These are phyloP conservation scores for Liodrosophila aerea DNA, from an alignment of 2,888 invertebrate genomes.

Conservation along the genomic window DNA sequence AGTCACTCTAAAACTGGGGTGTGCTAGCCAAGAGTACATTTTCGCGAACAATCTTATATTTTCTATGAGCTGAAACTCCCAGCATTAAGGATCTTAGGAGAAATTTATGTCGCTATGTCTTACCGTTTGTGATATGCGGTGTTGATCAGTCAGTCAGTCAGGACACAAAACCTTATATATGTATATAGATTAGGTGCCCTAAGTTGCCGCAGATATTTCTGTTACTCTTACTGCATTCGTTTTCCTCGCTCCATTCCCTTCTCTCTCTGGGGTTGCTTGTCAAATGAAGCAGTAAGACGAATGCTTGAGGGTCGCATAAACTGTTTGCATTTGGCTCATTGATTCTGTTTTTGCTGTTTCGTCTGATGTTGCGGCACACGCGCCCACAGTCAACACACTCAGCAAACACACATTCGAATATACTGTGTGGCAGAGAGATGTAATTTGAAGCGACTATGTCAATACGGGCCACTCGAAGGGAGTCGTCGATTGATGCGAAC, in stretches of 20 bases:
- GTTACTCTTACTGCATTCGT: neutral
- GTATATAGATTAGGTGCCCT: too few species aligned
- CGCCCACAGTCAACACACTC: conserved; percentile 66
- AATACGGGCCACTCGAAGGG: conserved; percentile 31
- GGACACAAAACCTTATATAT: too few species aligned
- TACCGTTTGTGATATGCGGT: too few species aligned
- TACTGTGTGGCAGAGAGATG: neutral
- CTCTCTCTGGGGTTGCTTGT: conserved; percentile 29
- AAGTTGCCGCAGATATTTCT: conserved; percentile 6
- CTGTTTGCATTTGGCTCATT: conserved; percentile 69
- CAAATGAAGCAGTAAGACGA: conserved; percentile 27
- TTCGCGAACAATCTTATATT: too few species aligned
- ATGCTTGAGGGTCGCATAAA: conserved; percentile 69
- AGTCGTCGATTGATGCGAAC: conserved; percentile 21
- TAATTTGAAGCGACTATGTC: conserved; percentile 32
- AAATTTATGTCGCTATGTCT: too few species aligned
- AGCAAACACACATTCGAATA: conserved; percentile 14
- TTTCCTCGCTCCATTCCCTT: neutral
- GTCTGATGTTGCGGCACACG: conserved; percentile 49
- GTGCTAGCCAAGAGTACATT: too few species aligned
- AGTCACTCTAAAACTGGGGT: too few species aligned
- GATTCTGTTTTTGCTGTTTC: conserved; percentile 53
- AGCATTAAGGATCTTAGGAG: too few species aligned
- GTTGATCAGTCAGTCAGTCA: too few species aligned
- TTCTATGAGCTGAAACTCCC: too few species aligned